phyloP scores from a whole-genome alignment of 2,113 vertebrate species.

The Cettia cetti region DNA sequence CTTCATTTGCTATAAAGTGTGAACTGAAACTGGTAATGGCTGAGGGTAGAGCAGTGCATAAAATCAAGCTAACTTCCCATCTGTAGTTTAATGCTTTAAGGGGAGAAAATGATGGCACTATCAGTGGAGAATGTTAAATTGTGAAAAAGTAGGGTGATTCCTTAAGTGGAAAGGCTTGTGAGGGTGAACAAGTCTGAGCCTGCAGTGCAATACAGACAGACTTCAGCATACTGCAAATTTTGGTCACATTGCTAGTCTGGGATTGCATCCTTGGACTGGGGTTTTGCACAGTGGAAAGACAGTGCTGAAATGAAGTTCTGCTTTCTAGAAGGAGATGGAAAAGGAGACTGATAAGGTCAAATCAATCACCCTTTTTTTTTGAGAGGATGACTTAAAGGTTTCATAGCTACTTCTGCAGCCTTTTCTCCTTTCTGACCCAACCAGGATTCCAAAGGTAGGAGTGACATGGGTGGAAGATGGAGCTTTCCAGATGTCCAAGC shows the following conservation, averaged over 20 bases:
- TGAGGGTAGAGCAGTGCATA: not conserved
- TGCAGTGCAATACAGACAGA: fast-evolving
- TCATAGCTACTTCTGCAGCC: not conserved
- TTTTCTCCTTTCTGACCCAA: not conserved
- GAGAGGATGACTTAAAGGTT: not conserved
- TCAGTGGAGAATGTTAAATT: not conserved
- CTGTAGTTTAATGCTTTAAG: not conserved
- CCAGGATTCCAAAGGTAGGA: not conserved
- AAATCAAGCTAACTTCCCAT: not conserved
- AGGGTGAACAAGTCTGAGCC: not conserved
- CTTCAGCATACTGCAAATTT: not conserved
- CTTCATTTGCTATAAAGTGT: not conserved
- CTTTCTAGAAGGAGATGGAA: not conserved
- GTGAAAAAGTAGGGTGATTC: not conserved
- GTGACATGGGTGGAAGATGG: not conserved
- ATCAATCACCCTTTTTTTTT: not conserved
- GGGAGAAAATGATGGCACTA: not conserved
- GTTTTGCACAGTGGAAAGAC: not conserved
- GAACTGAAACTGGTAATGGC: not conserved
- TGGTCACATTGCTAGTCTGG: not conserved
- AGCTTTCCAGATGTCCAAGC: not conserved
- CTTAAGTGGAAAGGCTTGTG: not conserved
- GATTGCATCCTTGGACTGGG: not conserved
- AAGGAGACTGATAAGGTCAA: not conserved
- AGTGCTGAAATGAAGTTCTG: not conserved